Evolutionary conservation across 2,888 invertebrate species (phyloP), one percentile per base, ranked within the genome.

Genomic region (Agrotis ipsilon): DNA sequence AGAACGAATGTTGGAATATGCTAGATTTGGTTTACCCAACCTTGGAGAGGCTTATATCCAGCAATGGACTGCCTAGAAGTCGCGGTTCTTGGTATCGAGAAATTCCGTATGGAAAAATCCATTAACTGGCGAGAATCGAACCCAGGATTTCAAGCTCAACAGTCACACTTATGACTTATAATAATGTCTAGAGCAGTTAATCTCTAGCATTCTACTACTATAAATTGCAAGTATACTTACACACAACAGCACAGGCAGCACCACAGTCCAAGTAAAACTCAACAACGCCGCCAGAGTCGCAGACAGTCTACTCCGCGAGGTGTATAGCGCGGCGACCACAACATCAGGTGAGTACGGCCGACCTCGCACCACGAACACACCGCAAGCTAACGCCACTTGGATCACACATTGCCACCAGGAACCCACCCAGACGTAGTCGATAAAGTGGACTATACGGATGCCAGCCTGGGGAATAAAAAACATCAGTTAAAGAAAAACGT

Each of bases 241-340:
- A 95, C 98, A 97, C 64, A 98, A 94, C 11, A 98, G 97, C 65
- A 98, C 98, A 0, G 99, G 98, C 85, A 98, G 92, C 66, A 98
- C 96, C 3, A 99, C 98, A 88, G 98, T 99, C 99, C 99, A 99
- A 0, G 98, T 97, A 89, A 99, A 98, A 19, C 98, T 98, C 6
- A 98, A 94, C 18, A 98, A 93, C 14, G 98, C 97, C 7, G 97
- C 97, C 13, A 96, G 96, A 96, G 97, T 86, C 19, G 91, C 90
- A 27, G 90, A 81, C 48, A 95, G 77, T 0, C 87, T 74, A 24
- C 93, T 92, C 1, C 94, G 89, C 18, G 95, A 91, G 19, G 90
- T 88, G 84, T 92, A 94, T 70, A 95, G 90, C n/a, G 97, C 96
- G 18, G 93, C 93, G 68, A 97, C 95, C 27, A 95, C 93, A 94